Evolutionary conservation across 1,140 invertebrate species (phyloP), one percentile per base, ranked within the genome.

Genomic region (Monomorium pharaonis): DNA sequence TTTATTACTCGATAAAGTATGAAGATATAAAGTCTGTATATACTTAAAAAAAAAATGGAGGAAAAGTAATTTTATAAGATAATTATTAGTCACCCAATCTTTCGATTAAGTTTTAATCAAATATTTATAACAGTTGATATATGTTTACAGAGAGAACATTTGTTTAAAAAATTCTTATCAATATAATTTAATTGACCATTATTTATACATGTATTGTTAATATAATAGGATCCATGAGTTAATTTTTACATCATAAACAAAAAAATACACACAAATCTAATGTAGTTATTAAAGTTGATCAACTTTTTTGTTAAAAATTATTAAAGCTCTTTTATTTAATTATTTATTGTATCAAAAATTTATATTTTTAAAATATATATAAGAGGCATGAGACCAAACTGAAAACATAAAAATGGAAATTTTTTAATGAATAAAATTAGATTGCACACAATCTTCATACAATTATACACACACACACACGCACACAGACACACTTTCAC

Each of bases 61-160:
- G 49, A 14, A 58, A 65, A 47, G 21, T 49, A 78, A 83, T 89
- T 74, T 86, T 30, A 78, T 51, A 81, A 86, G 72, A 51, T 85
- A 86, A 21, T 3, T 85, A 81, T 84, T 74, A 54, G 81, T 47
- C 60, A 85, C 44, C 10, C 33, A 1, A 21, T 63, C 4, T 10
- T 37, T 63, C 1, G 14, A n/a, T 62, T 63, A 63, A 63, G 9
- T 47, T 80, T 58, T 24, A 24, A 14, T 54, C 24, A 4, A 65
- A 72, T 58, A 58, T n/a, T 47, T 42, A 54, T 24, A 33, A 60
- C 3, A 60, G 16, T 27, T 49, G 18, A 2, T 16, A 37, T 3
- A 24, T 54, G 1, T 74, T 10, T 18, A 18, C 4, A 56, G 12
- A 14, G 3, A 37, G 37, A 49, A 60, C 4, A 58, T 81, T 3